A percentile compares a stretch with the other conserved stretches of the same genome.
phyloP scores from a whole-genome alignment of 2,797 vertebrate genomes.

The Manis javanica region DNA sequence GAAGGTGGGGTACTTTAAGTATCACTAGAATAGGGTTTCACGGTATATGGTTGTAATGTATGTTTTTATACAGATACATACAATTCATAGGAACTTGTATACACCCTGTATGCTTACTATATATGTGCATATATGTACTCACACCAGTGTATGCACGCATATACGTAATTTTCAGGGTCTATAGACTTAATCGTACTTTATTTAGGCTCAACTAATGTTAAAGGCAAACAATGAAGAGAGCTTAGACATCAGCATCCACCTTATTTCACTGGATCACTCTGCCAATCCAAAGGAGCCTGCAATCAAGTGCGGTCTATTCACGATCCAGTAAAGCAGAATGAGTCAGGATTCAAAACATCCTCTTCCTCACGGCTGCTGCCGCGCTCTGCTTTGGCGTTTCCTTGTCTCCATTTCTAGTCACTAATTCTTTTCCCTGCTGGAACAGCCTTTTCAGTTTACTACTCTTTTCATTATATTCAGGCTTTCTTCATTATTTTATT shows the following conservation, averaged over 20 bases:
- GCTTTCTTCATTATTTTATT: constrained; percentile 31
- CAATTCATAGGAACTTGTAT: neutral
- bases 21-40: neutral
- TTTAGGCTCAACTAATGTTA: neutral
- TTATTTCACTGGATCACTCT: neutral
- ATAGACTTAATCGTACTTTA: neutral
- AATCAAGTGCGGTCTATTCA: neutral
- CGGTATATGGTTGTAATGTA: neutral
- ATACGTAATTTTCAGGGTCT: neutral
- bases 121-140: neutral
- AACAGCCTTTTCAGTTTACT: neutral
- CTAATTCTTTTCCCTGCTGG: neutral
- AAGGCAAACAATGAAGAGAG: neutral
- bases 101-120: neutral
- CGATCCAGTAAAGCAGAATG: neutral
- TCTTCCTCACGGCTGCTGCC: neutral
- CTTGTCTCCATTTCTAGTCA: neutral
- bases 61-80: neutral
- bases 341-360: neutral
- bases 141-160: accelerated
- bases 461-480: neutral
- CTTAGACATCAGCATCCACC: neutral
- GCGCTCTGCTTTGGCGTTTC: neutral
- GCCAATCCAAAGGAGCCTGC: neutral
- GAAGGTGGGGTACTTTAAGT: neutral